Conservation (phyloP, 2,888 invertebrate genomes). For the Orthonevra nobilis region DNA sequence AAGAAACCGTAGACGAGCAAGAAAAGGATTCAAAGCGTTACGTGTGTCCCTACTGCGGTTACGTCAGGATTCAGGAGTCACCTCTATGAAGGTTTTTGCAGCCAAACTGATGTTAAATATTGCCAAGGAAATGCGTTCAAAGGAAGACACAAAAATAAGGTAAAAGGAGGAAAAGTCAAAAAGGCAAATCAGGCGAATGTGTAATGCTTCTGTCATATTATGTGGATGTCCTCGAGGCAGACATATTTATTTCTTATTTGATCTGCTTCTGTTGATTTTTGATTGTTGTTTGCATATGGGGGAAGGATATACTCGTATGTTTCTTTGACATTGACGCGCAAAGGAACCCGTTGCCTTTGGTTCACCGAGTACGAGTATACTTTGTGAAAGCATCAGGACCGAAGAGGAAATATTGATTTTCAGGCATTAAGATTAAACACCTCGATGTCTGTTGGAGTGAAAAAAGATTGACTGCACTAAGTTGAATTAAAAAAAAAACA, state of each 20-base stretch:
- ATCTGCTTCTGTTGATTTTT: conserved; percentile 39
- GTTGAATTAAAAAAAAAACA: too few relatives aligned
- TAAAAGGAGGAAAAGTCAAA: not conserved
- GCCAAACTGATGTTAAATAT: not conserved
- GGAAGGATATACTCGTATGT: not conserved
- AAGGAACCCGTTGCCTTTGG: conserved; percentile 10
- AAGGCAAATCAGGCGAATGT: conserved; percentile 13
- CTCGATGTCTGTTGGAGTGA: too few relatives aligned
- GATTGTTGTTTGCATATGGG: conserved; percentile 27
- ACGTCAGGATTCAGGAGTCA: not conserved
- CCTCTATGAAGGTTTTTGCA: not conserved
- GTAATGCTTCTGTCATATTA: not conserved
- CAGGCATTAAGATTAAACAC: not conserved
- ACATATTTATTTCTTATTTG: conserved; percentile 27
- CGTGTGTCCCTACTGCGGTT: conserved; percentile 6
- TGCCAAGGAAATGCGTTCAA: not conserved
- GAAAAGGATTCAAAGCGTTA: not conserved
- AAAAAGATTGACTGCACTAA: too few relatives aligned
- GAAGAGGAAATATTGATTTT: not conserved
- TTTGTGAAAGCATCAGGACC: not conserved
- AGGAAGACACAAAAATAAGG: not conserved
- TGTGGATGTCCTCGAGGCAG: conserved; percentile 10
- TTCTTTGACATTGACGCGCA: conserved; percentile 22
- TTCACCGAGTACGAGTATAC: too few relatives aligned
- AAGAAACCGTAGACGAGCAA: too few relatives aligned